phyloP scores from a whole-genome alignment of 1,140 invertebrate species.

The Rhopalosiphum maidis region DNA sequence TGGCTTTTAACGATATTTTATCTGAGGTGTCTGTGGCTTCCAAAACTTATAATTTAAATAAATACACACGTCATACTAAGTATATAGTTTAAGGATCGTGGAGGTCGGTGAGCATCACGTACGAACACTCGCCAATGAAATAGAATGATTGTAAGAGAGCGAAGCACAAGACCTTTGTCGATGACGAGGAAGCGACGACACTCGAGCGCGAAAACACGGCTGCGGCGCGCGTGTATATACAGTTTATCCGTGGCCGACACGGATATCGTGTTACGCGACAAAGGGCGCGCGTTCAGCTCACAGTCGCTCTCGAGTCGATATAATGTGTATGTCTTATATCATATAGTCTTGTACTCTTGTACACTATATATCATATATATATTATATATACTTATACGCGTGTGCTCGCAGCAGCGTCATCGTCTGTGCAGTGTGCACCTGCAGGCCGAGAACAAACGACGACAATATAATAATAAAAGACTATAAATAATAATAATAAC shows the following conservation, averaged over 20 bases:
- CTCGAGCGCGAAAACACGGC: conserved; percentile 23
- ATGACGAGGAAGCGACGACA: background rate
- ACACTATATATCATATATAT: background rate
- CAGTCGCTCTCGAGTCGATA: background rate
- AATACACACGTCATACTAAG: too few relatives aligned
- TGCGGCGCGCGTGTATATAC: background rate
- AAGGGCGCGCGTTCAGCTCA: background rate
- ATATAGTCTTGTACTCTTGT: background rate
- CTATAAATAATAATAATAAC: conserved; percentile 32
- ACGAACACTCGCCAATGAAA: too few relatives aligned
- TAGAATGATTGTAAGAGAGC: too few relatives aligned
- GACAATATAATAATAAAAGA: conserved; percentile 39
- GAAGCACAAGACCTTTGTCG: background rate
- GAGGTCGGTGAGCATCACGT: too few relatives aligned
- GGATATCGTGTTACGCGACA: conserved; percentile 37
- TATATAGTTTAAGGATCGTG: too few relatives aligned
- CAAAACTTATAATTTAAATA: too few relatives aligned
- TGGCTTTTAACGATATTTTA: too few relatives aligned
- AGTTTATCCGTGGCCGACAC: background rate
- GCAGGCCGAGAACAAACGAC: conserved; percentile 21
- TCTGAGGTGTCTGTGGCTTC: too few relatives aligned
- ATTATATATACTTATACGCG: background rate
- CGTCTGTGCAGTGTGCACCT: background rate
- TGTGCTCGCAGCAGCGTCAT: background rate
- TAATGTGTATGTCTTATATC: background rate